Conservation (phyloP, 2,113 vertebrate genomes). For the Hydropotes inermis region DNA sequence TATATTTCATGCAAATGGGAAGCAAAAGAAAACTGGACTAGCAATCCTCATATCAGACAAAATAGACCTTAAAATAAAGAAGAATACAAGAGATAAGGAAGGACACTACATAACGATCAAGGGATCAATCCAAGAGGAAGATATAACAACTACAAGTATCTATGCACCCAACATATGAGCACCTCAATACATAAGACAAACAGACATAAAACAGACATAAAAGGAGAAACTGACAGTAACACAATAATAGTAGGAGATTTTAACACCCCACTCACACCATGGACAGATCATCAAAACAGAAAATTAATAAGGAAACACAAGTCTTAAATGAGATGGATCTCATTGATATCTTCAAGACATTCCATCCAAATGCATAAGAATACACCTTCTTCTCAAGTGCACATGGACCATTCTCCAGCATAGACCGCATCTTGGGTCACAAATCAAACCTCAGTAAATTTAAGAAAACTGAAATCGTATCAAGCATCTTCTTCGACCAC, state of each 20-base stretch:
- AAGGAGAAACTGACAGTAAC: not conserved
- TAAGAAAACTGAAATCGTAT: not conserved
- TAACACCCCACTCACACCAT: not conserved
- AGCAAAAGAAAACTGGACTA: not conserved
- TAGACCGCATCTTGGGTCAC: not conserved
- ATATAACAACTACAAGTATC: not conserved
- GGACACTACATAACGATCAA: not conserved
- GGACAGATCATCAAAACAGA: not conserved
- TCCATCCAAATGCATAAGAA: not conserved
- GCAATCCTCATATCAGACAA: not conserved
- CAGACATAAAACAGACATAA: not conserved
- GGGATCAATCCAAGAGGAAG: not conserved
- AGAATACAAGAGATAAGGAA: not conserved
- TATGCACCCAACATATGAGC: not conserved
- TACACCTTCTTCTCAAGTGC: not conserved
- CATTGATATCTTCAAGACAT: not conserved
- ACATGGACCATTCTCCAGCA: not conserved
- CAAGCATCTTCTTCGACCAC: not conserved
- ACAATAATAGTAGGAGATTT: not conserved
- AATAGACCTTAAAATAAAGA: not conserved
- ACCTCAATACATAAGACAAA: not conserved
- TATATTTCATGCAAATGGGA: not conserved
- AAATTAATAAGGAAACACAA: not conserved
- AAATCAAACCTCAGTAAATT: not conserved
- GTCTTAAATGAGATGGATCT: not conserved